Percentiles rank a stretch among this genome's conserved stretches.
These are phyloP conservation scores for Muscicapa striata DNA, from an alignment of 2,797 vertebrate species.

Conservation along the genomic window DNA sequence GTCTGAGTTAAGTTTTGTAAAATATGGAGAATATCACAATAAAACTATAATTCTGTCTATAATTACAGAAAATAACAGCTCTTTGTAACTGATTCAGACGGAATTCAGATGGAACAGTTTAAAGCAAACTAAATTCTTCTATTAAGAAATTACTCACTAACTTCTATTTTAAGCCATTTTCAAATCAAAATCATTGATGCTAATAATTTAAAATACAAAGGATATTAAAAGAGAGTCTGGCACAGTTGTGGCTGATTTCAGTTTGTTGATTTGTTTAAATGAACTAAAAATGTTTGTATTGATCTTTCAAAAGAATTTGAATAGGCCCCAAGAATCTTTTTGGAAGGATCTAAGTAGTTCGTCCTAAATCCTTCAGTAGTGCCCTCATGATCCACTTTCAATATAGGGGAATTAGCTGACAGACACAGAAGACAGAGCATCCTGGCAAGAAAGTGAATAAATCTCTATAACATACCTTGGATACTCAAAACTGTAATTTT, in stretches of 20 bases:
- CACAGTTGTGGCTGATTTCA: neutral
- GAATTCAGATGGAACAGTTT: neutral
- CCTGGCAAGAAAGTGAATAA: neutral
- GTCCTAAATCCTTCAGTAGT: neutral
- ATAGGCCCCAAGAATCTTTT: neutral
- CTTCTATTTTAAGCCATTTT: neutral
- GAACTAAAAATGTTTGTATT: neutral
- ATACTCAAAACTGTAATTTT: neutral
- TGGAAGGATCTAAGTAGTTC: neutral
- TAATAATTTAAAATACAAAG: neutral
- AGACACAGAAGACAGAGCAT: neutral
- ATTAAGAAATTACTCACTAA: neutral
- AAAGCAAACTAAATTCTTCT: neutral
- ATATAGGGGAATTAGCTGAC: neutral
- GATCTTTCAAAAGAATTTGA: neutral
- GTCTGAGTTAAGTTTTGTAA: neutral
- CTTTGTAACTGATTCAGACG: neutral
- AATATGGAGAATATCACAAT: neutral
- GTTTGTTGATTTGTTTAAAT: neutral
- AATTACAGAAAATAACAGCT: conserved; percentile 4
- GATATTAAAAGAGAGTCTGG: neutral
- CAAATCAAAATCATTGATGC: neutral
- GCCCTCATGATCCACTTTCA: neutral
- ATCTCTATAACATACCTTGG: neutral
- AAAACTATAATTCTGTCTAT: neutral